These are phyloP conservation scores for Aricia agestis DNA, from an alignment of 1,140 invertebrate genomes.

Conservation along the genomic window DNA sequence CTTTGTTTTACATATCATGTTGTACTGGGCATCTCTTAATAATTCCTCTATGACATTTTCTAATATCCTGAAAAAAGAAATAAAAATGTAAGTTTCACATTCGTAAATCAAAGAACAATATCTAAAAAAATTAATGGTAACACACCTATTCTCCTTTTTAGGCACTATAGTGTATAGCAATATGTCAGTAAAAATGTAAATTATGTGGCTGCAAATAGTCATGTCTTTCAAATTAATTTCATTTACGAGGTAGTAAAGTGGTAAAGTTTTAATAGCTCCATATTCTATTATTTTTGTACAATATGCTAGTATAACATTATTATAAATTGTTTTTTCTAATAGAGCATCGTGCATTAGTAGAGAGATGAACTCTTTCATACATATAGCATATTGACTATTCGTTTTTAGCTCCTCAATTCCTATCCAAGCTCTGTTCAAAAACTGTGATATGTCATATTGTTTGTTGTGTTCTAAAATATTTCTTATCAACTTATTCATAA, in stretches of 20 bases:
- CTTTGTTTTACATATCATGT: conserved; percentile 30
- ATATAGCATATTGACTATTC: conserved; percentile 52
- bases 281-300: conserved; percentile 54
- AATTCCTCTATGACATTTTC: conserved; percentile 46
- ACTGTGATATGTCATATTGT: conserved; percentile 42
- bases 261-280: conserved; percentile 45
- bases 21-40: conserved; percentile 38
- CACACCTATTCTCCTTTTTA: conserved; percentile 59
- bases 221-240: conserved; percentile 40
- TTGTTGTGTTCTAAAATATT: conserved; percentile 29
- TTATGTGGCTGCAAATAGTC: conserved; percentile 38
- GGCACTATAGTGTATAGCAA: conserved; percentile 46
- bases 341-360: conserved; percentile 48
- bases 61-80: conserved; percentile 46
- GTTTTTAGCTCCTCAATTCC: conserved; percentile 62
- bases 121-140: conserved; percentile 1
- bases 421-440: conserved; percentile 54
- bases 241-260: conserved; percentile 49
- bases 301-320: conserved; percentile 48
- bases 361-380: conserved; percentile 54
- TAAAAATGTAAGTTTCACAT: conserved; percentile 18
- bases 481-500: conserved; percentile 43
- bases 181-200: conserved; percentile 55
- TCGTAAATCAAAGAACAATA: neutral
- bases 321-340: conserved; percentile 39